Conservation (phyloP, 2,888 invertebrate genomes). For the Heliconius erato region DNA sequence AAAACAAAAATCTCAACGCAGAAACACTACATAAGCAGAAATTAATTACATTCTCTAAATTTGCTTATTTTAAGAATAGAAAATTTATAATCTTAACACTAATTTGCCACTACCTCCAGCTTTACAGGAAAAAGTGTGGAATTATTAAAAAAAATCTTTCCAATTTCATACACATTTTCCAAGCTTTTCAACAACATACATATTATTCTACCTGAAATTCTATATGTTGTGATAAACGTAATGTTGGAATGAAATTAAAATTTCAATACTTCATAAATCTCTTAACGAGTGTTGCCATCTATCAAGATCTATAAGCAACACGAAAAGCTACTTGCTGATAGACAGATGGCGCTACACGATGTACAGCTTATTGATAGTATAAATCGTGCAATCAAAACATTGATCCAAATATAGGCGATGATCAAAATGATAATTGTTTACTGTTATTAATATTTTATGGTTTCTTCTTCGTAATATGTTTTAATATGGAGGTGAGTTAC, state of each 20-base stretch:
- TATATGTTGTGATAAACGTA: constrained; percentile 7
- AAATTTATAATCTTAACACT: no score
- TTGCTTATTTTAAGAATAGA: no score
- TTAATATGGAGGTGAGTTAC: neutral
- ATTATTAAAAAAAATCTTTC: neutral
- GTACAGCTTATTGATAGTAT: constrained; percentile 53
- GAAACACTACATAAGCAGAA: neutral
- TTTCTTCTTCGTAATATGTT: neutral
- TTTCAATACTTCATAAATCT: constrained; percentile 73
- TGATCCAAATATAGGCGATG: constrained; percentile 52
- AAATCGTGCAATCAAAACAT: constrained; percentile 54
- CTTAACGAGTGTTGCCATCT: constrained; percentile 80
- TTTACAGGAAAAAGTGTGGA: no score
- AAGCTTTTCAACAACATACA: neutral
- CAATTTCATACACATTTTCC: neutral
- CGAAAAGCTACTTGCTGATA: constrained; percentile 74
- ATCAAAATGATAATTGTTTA: constrained; percentile 46
- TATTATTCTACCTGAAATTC: constrained; percentile 5
- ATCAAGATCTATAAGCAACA: constrained; percentile 69
- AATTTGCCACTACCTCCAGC: no score
- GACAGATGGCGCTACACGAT: constrained; percentile 75
- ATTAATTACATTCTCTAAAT: neutral
- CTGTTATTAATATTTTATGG: constrained; percentile 21
- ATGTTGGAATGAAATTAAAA: constrained; percentile 72
- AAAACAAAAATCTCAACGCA: no score